Percentiles rank a stretch among this genome's conserved stretches.
Conservation (phyloP, 2,113 vertebrate genomes). For the Oenanthe melanoleuca region DNA sequence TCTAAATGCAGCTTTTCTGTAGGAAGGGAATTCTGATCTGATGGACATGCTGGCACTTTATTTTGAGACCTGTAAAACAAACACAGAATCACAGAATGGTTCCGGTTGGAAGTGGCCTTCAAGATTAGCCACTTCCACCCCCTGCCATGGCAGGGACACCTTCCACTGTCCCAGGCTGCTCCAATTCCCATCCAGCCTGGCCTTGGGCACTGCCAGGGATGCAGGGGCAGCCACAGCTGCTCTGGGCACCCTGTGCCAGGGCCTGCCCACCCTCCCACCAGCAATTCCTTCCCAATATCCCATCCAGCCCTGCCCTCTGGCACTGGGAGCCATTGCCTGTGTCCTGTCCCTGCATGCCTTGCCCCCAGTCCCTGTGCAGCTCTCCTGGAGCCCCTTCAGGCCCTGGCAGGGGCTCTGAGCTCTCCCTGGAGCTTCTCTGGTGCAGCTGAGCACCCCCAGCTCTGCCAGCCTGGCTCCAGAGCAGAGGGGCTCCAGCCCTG, state of each 20-base stretch:
- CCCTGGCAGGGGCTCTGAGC: too few species aligned
- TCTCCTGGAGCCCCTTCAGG: too few species aligned
- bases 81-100: background rate
- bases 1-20: background rate
- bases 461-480: background rate
- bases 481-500: background rate
- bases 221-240: background rate
- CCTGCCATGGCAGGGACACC: background rate
- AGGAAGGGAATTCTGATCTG: background rate
- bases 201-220: background rate
- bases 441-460: background rate
- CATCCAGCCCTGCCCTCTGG: too few species aligned
- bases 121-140: background rate
- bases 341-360: too few species aligned
- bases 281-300: too few species aligned
- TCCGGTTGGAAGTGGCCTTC: background rate
- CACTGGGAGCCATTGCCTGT: too few species aligned
- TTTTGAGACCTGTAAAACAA: background rate
- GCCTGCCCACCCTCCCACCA: too few species aligned
- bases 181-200: accelerated
- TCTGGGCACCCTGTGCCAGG: background rate
- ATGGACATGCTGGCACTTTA: background rate
- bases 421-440: too few species aligned
- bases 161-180: accelerated
- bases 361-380: too few species aligned